A percentile compares a stretch with the other conserved stretches of the same genome.
phyloP scores from a whole-genome alignment of 1,140 invertebrate genomes.

The Monochamus saltuarius region DNA sequence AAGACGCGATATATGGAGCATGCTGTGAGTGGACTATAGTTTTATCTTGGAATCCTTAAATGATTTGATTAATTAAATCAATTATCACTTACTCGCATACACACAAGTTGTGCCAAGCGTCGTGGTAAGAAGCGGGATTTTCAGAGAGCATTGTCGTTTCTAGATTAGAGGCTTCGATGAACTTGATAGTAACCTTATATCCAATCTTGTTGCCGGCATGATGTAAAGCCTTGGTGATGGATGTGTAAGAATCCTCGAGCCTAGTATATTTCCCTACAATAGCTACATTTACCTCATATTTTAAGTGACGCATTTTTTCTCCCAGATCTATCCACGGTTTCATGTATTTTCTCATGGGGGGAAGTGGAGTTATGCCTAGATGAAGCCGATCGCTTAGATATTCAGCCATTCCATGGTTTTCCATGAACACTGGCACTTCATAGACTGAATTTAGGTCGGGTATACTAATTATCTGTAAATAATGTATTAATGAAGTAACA shows the following conservation, averaged over 20 bases:
- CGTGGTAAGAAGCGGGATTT: slow-evolving; percentile 84
- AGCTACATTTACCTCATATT: slow-evolving; percentile 83
- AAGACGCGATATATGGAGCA: no score
- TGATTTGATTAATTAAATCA: no score
- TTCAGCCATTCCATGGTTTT: slow-evolving; percentile 85
- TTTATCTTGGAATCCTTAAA: no score
- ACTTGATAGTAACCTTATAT: slow-evolving; percentile 84
- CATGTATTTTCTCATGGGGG: slow-evolving; percentile 73
- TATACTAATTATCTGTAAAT: slow-evolving; percentile 84
- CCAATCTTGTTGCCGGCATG: slow-evolving; percentile 86
- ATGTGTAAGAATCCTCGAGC: slow-evolving; percentile 94
- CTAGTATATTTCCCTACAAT: slow-evolving; percentile 99
- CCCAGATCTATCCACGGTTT: slow-evolving; percentile 89
- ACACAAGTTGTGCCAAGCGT: slow-evolving; percentile 91
- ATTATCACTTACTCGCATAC: slow-evolving; percentile 73
- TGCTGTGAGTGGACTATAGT: no score
- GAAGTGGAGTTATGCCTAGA: slow-evolving; percentile 67
- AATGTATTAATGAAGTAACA: no score
- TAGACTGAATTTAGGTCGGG: slow-evolving; percentile 95
- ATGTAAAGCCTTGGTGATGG: slow-evolving; percentile 91
- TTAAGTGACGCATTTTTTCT: slow-evolving; percentile 76
- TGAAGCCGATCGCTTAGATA: slow-evolving; percentile 83
- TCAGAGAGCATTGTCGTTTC: slow-evolving; percentile 71
- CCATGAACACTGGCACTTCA: slow-evolving; percentile 91
- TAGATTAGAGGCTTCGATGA: slow-evolving; percentile 88